Conservation (phyloP, 2,797 vertebrate genomes). For the Myotis vivesi region DNA sequence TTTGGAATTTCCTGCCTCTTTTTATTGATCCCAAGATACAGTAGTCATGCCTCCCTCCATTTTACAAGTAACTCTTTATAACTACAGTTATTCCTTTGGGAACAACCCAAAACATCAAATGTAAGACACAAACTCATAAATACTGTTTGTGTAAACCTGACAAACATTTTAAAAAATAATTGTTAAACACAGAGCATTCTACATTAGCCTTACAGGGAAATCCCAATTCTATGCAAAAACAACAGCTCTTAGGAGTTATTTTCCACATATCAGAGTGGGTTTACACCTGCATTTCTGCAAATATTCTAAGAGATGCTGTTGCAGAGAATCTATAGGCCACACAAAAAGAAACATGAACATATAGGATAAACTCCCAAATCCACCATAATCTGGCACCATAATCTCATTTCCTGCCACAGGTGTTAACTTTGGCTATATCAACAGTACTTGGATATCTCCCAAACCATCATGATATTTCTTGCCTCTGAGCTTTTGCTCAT, state of each 20-base stretch:
- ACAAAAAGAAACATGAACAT: neutral
- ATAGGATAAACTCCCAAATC: neutral
- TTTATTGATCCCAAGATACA: neutral
- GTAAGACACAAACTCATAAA: conserved; percentile 8
- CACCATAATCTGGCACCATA: neutral
- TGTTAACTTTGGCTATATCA: neutral
- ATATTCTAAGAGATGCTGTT: neutral
- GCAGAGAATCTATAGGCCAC: neutral
- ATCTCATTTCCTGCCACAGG: neutral
- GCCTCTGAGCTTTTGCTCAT: neutral
- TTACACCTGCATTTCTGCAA: conserved; percentile 29
- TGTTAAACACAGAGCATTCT: neutral
- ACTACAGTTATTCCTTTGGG: neutral
- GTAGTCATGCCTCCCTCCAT: neutral
- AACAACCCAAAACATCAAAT: conserved; percentile 13
- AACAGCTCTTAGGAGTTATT: neutral
- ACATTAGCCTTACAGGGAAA: conserved; percentile 13
- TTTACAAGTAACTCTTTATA: conserved; percentile 44
- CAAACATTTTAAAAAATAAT: neutral
- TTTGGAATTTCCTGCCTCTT: neutral
- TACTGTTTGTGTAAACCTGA: neutral
- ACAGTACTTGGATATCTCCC: neutral
- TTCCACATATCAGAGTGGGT: neutral
- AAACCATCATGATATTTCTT: neutral
- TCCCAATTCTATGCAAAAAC: conserved; percentile 2